Base-by-base conservation (phyloP, 1,140 invertebrate genomes). In the Lucilia sericata region DNA sequence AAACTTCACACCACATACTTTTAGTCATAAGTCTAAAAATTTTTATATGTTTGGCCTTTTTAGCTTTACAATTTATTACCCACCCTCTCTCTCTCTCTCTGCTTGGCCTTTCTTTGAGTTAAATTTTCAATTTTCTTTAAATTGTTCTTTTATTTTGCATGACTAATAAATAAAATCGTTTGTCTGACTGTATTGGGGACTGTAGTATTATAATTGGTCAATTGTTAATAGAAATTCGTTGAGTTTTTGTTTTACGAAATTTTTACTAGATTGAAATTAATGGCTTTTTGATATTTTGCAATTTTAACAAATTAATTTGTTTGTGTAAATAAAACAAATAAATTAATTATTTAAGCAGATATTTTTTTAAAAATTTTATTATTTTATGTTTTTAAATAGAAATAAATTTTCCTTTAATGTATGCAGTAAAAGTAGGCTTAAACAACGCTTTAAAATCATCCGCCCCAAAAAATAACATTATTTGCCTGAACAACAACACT, bases 241-340 rank as follows among this genome's bases (percentile, higher is more conserved):
- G 25, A n/a, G 25, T 30, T 30, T 30, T 17, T 25, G 5, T 19
- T 70, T 14, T 10, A 60, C 51, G 55, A 60, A 60, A 60, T 60
- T 70, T 19, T 55, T 21, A 70, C n/a, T 21, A 70, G 19, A 70
- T 70, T 70, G 65, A 70, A 70, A 70, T 70, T 70, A 70, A 70
- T 70, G 65, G 65, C 19, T 70, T 70, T 70, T 70, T 70, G 19
- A 70, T 70, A 70, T 70, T 70, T 70, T 25, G 65, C 65, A 70
- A 70, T 30, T 30, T 30, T 30, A 30, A 30, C 25, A 30, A 30
- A 30, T 19, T 25, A 21, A 70, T 70, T 70, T 70, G n/a, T 70
- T 70, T 10, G 10, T 19, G n/a, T 0, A n/a, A 60, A n/a, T 14
- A 60, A 60, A 17, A 60, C 55, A 60, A 60, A 60, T 60, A 60